These are phyloP conservation scores for Sebastes glaucus DNA, from an alignment of 2,797 vertebrate genomes.

Conservation along the genomic window DNA sequence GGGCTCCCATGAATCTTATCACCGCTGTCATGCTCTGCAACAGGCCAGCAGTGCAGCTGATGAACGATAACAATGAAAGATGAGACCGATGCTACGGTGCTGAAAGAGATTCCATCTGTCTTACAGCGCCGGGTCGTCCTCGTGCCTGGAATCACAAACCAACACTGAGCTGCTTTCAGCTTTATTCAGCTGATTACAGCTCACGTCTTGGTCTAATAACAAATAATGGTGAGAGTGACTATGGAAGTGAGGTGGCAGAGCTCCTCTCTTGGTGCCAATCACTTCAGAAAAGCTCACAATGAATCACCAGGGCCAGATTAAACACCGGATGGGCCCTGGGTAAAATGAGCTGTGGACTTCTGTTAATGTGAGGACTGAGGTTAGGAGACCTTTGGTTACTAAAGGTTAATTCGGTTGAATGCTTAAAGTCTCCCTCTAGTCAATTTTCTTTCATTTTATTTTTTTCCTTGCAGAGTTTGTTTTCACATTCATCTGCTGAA, in stretches of 20 bases:
- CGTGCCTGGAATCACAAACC: background rate
- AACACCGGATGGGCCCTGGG: background rate
- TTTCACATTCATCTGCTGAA: background rate
- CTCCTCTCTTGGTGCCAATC: no score
- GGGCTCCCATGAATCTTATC: conserved; percentile 16
- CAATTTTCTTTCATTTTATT: no score
- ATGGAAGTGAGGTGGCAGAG: background rate
- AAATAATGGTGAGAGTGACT: background rate
- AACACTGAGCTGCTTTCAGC: background rate
- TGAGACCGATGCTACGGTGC: background rate
- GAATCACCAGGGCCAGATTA: background rate
- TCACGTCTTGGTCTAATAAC: background rate
- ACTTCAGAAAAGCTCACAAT: background rate
- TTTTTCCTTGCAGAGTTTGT: background rate
- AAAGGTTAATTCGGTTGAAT: no score
- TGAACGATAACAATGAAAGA: background rate
- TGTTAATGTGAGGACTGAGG: background rate
- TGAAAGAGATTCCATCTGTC: conserved; percentile 9
- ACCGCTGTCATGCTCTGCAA: conserved; percentile 14
- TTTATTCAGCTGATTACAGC: background rate
- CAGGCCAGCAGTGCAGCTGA: background rate
- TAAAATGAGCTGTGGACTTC: background rate
- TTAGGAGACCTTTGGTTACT: background rate
- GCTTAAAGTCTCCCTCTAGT: no score
- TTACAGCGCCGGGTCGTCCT: background rate